Evolutionary conservation across 2,113 vertebrate genomes (phyloP).

Genomic region (Gymnogyps californianus): DNA sequence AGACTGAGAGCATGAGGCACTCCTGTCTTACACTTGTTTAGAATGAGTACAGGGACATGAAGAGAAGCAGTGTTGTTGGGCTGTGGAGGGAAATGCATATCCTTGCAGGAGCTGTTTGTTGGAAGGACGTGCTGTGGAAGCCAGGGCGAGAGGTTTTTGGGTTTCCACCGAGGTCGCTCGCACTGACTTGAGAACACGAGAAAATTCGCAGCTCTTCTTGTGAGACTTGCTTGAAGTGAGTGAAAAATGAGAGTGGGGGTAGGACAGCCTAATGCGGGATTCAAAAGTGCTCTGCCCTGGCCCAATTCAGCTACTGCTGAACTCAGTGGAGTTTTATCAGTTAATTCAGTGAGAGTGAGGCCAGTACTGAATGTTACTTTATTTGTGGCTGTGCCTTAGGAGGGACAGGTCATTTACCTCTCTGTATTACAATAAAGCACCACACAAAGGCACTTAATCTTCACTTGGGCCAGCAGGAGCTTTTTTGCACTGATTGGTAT

Average conservation of each 20-base stretch:
- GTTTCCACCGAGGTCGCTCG: not conserved
- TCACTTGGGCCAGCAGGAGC: not conserved
- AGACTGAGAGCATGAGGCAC: not conserved
- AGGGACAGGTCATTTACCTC: not conserved
- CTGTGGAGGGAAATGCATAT: not conserved
- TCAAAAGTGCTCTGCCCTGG: not conserved
- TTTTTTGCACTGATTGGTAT: not conserved
- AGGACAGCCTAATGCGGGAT: not conserved
- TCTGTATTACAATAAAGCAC: not conserved
- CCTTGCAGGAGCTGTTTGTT: not conserved
- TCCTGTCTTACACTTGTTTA: not conserved
- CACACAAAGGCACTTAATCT: not conserved
- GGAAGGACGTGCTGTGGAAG: not conserved
- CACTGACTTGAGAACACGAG: not conserved
- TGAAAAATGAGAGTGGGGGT: not conserved
- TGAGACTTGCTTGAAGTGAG: not conserved
- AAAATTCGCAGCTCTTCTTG: not conserved
- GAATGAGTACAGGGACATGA: not conserved
- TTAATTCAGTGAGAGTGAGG: not conserved
- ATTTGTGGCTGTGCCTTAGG: not conserved
- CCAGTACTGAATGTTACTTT: not conserved
- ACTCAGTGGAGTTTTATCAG: not conserved
- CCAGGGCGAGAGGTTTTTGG: fast-evolving
- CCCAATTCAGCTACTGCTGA: not conserved
- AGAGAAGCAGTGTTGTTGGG: not conserved